Percentiles rank a stretch among this genome's conserved stretches.
These are phyloP conservation scores for Microctonus aethiopoides DNA, from an alignment of 2,888 invertebrate genomes.

Conservation along the genomic window DNA sequence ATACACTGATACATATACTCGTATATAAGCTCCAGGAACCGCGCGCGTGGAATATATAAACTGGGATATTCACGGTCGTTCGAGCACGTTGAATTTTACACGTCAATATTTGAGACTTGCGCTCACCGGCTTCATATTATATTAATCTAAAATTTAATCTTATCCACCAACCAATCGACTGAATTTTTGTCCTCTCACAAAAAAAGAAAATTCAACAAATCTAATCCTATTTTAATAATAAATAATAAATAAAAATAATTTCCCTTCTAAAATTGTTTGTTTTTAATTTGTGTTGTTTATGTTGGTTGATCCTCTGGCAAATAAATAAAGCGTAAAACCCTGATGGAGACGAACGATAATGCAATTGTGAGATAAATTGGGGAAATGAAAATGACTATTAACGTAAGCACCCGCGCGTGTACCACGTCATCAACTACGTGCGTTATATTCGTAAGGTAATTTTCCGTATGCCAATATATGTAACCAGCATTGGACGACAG, in stretches of 20 bases:
- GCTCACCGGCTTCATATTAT: not conserved
- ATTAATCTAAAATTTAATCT: not conserved
- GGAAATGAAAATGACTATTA: conserved; percentile 17
- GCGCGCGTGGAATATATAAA: not conserved
- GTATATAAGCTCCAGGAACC: not conserved
- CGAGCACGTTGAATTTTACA: conserved; percentile 1
- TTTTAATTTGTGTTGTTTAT: no score
- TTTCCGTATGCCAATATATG: conserved; percentile 11
- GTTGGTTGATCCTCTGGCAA: not conserved
- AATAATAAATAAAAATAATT: no score
- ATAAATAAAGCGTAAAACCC: not conserved
- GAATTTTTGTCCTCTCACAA: no score
- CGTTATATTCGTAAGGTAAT: conserved; percentile 12
- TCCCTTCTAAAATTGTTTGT: not conserved
- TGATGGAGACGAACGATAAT: not conserved
- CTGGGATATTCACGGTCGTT: conserved; percentile 25
- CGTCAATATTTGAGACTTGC: conserved; percentile 21
- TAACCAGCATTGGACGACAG: not conserved
- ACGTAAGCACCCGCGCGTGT: not conserved
- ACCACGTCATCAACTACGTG: conserved; percentile 6
- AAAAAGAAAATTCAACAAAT: not conserved
- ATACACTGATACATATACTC: not conserved
- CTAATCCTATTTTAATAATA: no score
- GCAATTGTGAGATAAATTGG: not conserved
- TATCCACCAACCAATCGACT: not conserved